phyloP scores from a whole-genome alignment of 2,888 invertebrate genomes.

The Eupsilia transversa region DNA sequence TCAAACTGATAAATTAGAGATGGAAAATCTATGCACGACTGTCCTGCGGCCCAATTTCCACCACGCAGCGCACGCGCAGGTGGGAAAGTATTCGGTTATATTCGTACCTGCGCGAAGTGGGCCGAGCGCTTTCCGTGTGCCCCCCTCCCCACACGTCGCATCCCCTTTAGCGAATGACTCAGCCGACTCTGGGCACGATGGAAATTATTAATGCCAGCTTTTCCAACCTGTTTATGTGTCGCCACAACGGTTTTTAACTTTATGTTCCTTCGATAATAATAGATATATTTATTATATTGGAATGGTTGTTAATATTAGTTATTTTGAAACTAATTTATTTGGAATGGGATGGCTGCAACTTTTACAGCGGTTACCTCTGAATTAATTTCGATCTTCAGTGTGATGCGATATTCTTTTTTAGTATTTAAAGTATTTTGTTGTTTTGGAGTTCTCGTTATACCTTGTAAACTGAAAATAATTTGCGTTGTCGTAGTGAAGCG shows the following conservation, averaged over 20 bases:
- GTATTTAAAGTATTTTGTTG: too few relatives aligned
- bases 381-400: conserved; percentile 2
- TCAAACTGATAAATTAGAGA: conserved; percentile 17
- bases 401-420: neutral
- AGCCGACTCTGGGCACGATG: conserved; percentile 70
- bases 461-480: neutral
- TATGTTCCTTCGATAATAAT: conserved; percentile 36
- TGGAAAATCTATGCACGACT: conserved; percentile 60
- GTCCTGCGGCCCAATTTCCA: conserved; percentile 76
- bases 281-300: conserved; percentile 40
- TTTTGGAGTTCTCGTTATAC: neutral
- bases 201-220: conserved; percentile 70
- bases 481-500: too few relatives aligned
- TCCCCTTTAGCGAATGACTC: conserved; percentile 74
- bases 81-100: conserved; percentile 89
- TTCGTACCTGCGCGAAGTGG: conserved; percentile 87
- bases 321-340: conserved; percentile 58
- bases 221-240: conserved; percentile 64
- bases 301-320: conserved; percentile 50
- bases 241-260: conserved; percentile 53
- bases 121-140: conserved; percentile 84
- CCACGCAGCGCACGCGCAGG: conserved; percentile 79
- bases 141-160: conserved; percentile 59
- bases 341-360: conserved; percentile 29
- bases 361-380: conserved; percentile 11